These are phyloP conservation scores for Acanthoscelides obtectus DNA, from an alignment of 2,888 invertebrate genomes.

Conservation along the genomic window DNA sequence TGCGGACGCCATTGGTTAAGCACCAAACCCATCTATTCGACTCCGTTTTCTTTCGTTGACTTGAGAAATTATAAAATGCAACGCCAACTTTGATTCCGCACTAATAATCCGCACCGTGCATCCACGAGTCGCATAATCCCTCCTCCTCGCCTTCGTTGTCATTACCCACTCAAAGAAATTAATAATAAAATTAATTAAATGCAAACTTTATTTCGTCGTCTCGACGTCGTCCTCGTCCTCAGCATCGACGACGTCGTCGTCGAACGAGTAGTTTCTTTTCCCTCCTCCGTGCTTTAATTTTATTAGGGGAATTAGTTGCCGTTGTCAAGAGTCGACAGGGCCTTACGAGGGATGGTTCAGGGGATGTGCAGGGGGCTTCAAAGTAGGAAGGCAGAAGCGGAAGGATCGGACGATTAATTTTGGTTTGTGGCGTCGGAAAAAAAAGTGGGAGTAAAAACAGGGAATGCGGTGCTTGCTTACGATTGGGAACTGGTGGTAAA, in stretches of 20 bases:
- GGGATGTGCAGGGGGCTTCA: neutral
- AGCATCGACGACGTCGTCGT: no score
- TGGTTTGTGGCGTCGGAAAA: neutral
- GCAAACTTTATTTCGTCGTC: constrained; percentile 11
- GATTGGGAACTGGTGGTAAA: neutral
- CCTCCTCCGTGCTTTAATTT: neutral
- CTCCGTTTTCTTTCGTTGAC: neutral
- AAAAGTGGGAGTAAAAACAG: neutral
- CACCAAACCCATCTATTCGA: no score
- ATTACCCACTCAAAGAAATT: constrained; percentile 6
- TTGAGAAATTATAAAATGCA: neutral
- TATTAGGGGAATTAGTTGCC: constrained; percentile 14
- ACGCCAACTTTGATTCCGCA: neutral
- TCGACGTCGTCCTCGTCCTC: constrained; percentile 2
- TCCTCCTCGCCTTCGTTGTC: neutral
- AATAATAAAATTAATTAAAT: constrained; percentile 16
- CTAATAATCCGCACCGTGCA: neutral
- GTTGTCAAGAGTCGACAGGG: constrained; percentile 17
- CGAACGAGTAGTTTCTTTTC: neutral
- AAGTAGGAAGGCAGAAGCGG: neutral
- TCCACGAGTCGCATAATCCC: neutral
- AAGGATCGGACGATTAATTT: neutral
- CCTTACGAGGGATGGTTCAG: neutral
- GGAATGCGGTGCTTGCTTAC: neutral
- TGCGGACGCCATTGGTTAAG: no score